phyloP scores from a whole-genome alignment of 1,140 invertebrate genomes.

The Cryptotermes secundus region DNA sequence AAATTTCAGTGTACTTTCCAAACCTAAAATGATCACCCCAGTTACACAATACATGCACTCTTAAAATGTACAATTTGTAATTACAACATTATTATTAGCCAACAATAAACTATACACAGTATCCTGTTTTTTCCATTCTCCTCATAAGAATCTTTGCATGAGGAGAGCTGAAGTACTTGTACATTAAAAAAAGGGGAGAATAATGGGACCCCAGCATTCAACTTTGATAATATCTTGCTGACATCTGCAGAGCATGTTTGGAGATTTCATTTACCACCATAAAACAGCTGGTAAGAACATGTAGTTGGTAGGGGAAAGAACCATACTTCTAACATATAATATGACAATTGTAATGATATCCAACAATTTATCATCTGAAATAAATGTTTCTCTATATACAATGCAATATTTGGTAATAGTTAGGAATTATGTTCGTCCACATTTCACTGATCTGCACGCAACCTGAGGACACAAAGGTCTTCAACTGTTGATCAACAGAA shows the following conservation, averaged over 20 bases:
- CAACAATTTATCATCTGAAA: neutral
- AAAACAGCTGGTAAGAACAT: neutral
- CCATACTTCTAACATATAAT: neutral
- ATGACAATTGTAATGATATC: neutral
- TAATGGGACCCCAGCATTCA: neutral
- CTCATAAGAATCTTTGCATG: neutral
- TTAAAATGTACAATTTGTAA: neutral
- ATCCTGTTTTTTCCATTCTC: neutral
- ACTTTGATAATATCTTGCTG: neutral
- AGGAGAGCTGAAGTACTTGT: neutral
- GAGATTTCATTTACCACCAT: neutral
- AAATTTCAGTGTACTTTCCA: neutral
- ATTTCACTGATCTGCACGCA: neutral
- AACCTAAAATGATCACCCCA: neutral
- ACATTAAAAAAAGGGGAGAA: neutral
- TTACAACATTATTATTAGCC: neutral
- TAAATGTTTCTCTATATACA: neutral
- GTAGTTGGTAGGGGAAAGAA: neutral
- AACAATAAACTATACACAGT: neutral
- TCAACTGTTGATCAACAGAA: conserved; percentile 15
- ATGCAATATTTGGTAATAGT: neutral
- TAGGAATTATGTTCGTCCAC: conserved; percentile 7
- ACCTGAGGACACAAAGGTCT: conserved; percentile 1
- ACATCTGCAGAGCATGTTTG: neutral
- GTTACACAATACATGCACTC: neutral